Conservation (phyloP, 2,797 vertebrate genomes). For the Gambelia wislizenii region DNA sequence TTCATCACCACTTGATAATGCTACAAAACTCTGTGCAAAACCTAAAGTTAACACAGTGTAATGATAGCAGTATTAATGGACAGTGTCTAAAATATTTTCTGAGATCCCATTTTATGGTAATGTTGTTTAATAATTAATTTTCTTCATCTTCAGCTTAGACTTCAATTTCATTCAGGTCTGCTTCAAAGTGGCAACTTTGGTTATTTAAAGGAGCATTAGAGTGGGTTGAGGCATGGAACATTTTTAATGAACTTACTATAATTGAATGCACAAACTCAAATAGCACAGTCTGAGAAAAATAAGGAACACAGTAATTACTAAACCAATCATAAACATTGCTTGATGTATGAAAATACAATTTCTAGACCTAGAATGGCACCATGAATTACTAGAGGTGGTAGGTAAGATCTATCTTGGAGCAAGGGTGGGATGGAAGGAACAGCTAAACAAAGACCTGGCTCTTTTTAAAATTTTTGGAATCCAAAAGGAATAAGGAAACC, state of each 20-base stretch:
- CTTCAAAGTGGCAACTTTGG: constrained; percentile 15
- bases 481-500: background rate
- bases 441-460: background rate
- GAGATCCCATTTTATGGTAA: constrained; percentile 4
- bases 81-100: constrained; percentile 35
- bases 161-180: constrained; percentile 35
- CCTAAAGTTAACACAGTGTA: constrained; percentile 31
- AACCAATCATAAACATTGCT: constrained; percentile 24
- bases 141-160: constrained; percentile 23
- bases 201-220: constrained; percentile 17
- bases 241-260: constrained; percentile 38
- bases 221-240: constrained; percentile 12
- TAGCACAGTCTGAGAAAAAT: background rate
- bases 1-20: constrained; percentile 26
- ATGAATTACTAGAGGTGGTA: constrained; percentile 15
- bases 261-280: constrained; percentile 30
- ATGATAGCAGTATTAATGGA: constrained; percentile 20
- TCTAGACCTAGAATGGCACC: background rate
- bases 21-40: constrained; percentile 21
- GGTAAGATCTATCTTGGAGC: constrained; percentile 1
- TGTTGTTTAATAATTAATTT: constrained; percentile 38
- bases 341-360: constrained; percentile 3
- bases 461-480: background rate
- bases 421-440: background rate
- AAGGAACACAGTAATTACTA: constrained; percentile 9